Evolutionary conservation across 2,797 vertebrate genomes (phyloP).

Genomic region (Poeciliopsis paucimaculata): DNA sequence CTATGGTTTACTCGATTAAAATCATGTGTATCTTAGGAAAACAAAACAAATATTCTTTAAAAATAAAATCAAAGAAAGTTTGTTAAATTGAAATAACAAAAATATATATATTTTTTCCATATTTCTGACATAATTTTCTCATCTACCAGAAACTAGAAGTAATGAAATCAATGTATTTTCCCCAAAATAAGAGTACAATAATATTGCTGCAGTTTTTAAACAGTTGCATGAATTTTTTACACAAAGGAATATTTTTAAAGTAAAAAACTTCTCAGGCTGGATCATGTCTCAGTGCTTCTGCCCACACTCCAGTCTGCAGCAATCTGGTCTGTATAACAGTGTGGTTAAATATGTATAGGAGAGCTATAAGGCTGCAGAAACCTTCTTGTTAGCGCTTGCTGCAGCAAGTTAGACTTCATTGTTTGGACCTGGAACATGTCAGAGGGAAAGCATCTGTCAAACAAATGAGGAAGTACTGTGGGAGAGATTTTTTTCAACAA

Average conservation of each 20-base stretch:
- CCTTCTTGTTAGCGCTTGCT: constrained; percentile 20
- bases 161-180: neutral
- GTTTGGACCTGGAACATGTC: constrained; percentile 24
- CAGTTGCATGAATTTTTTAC: constrained; percentile 20
- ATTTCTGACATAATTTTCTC: neutral
- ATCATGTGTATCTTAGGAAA: neutral
- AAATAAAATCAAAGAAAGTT: neutral
- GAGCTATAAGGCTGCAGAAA: constrained; percentile 16
- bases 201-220: neutral
- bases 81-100: no score
- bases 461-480: constrained; percentile 21
- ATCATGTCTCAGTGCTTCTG: constrained; percentile 24
- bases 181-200: neutral
- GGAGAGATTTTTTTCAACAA: constrained; percentile 36
- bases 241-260: constrained; percentile 6
- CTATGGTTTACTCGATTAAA: neutral
- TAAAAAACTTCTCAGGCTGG: neutral
- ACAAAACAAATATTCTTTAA: neutral
- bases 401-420: constrained; percentile 17
- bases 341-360: constrained; percentile 51
- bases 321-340: constrained; percentile 12
- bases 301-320: constrained; percentile 6
- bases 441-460: constrained; percentile 25
- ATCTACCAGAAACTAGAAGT: neutral
- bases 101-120: no score